These are phyloP conservation scores for Danio choprae DNA, from an alignment of 2,797 vertebrate species.

Conservation along the genomic window DNA sequence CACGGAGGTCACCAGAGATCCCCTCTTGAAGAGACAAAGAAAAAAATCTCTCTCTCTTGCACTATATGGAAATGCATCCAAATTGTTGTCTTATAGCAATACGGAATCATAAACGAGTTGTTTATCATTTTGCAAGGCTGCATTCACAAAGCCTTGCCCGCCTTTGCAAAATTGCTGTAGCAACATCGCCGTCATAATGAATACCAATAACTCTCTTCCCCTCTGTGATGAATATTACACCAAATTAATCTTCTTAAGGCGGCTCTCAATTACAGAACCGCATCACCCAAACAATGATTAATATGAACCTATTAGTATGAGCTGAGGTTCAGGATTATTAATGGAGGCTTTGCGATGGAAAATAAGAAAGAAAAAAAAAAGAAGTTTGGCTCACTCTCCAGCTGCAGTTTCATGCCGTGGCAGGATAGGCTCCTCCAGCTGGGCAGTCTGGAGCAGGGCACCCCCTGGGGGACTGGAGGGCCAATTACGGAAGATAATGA, in stretches of 20 bases:
- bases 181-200: conserved; percentile 44
- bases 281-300: conserved; percentile 64
- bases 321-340: conserved; percentile 64
- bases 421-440: conserved; percentile 66
- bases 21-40: background rate
- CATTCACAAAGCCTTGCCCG: conserved; percentile 59
- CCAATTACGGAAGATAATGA: conserved; percentile 83
- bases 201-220: conserved; percentile 53
- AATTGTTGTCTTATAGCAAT: conserved; percentile 9
- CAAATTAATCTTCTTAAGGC: conserved; percentile 62
- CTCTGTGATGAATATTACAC: conserved; percentile 54
- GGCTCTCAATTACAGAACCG: conserved; percentile 53
- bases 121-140: conserved; percentile 27
- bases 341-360: conserved; percentile 53
- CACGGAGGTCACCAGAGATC: background rate
- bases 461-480: conserved; percentile 80
- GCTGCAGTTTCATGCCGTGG: conserved; percentile 59
- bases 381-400: conserved; percentile 53
- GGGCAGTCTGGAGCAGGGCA: conserved; percentile 76
- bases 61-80: conserved; percentile 26
- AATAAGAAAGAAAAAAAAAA: background rate
- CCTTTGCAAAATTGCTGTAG: conserved; percentile 44
- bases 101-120: conserved; percentile 44
- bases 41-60: background rate
- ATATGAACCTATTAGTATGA: conserved; percentile 62